Conservation (phyloP, 2,888 invertebrate species). For the Stenchaetothrips biformis region DNA sequence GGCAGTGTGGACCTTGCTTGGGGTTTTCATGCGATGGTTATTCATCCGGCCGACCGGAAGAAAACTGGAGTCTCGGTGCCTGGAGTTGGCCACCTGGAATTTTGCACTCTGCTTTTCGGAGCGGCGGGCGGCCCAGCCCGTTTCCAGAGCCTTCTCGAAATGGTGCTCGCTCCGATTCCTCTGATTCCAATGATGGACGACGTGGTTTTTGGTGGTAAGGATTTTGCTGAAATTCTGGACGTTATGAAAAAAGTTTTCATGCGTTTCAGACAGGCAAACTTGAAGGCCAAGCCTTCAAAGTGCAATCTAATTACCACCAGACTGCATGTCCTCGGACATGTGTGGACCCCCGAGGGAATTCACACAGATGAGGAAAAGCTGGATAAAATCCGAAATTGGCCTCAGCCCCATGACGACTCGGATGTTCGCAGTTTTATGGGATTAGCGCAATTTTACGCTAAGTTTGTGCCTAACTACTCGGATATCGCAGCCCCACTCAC, state of each 20-base stretch:
- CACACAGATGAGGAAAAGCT: neutral
- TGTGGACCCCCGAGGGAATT: neutral
- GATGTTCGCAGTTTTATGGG: neutral
- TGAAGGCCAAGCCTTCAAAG: neutral
- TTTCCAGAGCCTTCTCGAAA: neutral
- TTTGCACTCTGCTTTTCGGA: neutral
- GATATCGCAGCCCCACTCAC: neutral
- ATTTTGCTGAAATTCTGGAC: neutral
- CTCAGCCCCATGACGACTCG: neutral
- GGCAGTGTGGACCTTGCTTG: neutral
- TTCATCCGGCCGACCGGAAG: neutral
- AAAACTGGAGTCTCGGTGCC: neutral
- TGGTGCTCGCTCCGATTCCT: neutral
- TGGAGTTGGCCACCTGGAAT: neutral
- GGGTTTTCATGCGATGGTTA: neutral
- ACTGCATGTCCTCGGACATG: neutral
- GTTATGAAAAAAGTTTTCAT: neutral
- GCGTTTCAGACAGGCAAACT: neutral
- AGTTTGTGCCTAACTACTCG: neutral
- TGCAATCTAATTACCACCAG: neutral
- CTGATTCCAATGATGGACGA: neutral
- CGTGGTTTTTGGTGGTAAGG: neutral
- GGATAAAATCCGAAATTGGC: neutral
- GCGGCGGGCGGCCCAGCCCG: neutral
- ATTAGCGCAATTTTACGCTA: neutral